Evolutionary conservation across 2,888 invertebrate genomes (phyloP).

Genomic region (Timema podura): DNA sequence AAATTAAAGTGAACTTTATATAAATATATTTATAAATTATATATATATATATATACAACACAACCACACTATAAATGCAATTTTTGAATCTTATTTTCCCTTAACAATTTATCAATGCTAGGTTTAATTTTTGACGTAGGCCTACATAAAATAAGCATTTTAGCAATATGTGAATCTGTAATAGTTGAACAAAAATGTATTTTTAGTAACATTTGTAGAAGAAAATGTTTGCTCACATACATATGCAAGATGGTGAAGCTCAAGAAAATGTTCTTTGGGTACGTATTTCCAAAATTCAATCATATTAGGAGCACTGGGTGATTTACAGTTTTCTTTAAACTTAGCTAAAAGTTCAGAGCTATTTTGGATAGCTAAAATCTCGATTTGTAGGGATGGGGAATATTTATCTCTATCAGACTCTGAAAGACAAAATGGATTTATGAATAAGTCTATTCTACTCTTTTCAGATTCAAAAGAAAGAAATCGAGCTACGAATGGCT

Average conservation of each 20-base stretch:
- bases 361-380: background rate
- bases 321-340: background rate
- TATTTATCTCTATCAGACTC: background rate
- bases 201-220: background rate
- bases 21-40: too few species aligned
- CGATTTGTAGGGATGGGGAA: background rate
- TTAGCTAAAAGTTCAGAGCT: background rate
- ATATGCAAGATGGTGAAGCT: background rate
- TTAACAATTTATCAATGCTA: background rate
- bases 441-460: background rate
- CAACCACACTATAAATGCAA: too few species aligned
- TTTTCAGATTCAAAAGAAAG: constrained; percentile 1
- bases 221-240: background rate
- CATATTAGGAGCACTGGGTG: background rate
- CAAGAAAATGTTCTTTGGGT: background rate
- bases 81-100: background rate
- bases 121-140: background rate
- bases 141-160: background rate
- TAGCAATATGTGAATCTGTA: background rate
- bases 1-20: too few species aligned
- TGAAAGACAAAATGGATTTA: background rate
- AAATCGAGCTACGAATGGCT: background rate
- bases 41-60: too few species aligned
- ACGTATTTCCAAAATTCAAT: background rate
- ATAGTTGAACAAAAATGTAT: background rate